Base-by-base conservation (phyloP, 2,113 vertebrate species). In the Lutjanus erythropterus region DNA sequence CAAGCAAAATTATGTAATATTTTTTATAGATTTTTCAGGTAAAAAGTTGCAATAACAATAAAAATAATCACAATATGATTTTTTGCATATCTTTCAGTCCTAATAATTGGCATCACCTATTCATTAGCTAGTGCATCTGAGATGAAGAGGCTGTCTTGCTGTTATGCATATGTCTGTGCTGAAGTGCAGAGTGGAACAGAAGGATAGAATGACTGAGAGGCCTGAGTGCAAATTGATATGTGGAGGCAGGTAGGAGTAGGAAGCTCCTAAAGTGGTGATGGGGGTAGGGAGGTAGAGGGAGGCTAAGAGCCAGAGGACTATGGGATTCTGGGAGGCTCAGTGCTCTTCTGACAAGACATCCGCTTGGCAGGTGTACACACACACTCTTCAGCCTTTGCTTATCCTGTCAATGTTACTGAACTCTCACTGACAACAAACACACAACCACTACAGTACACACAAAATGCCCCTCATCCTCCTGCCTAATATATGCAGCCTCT, bases 341-440 rank as follows among this genome's bases (percentile, higher is more conserved):
- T 50, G 66, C 56, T 68, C 15, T 2, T 61, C 59, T 64, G 41
- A 80, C 80, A 78, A 71, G 52, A 77, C 62, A 52, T 75, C 67
- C 46, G 55, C 25, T 19, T 71, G 21, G 25, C 58, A 73, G 62
- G 18, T 52, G 50, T n/a, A 44, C 50, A 64, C 27, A 71, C 58
- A 49, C 29, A 47, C 12, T 9, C 37, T 35, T 37, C 58, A 65
- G 16, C 35, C 35, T 33, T 39, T 14, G 42, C 44, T n/a, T 29
- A 66, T 49, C 7, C 67, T 66, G 50, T 44, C 60, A 64, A 15
- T 58, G 49, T 50, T 46, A 14, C n/a, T 31, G 50, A 65, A 49
- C 33, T 49, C 52, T n/a, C 41, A 27, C 29, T 60, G 42, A 67
- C 53, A 58, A 60, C 52, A 64, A 19, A 50, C 37, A 42, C 35